Conservation (phyloP, 2,113 vertebrate species). For the Toxotes chatareus region DNA sequence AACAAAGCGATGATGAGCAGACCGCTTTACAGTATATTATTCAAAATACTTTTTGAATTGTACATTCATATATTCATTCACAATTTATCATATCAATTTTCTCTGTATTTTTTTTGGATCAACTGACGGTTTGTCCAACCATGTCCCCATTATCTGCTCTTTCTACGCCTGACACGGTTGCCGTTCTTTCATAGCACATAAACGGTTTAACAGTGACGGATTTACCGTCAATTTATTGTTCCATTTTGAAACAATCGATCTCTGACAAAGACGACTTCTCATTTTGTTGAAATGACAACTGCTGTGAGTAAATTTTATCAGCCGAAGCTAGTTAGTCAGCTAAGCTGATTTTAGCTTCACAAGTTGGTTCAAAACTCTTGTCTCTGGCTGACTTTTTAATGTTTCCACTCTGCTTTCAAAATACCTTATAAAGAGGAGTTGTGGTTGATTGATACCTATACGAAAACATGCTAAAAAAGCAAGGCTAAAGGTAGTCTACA, state of each 20-base stretch:
- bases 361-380: neutral
- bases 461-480: neutral
- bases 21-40: neutral
- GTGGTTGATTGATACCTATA: neutral
- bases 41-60: neutral
- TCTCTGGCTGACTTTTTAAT: neutral
- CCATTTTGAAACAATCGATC: too few species aligned
- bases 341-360: neutral
- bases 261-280: too few species aligned
- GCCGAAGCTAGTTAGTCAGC: too few species aligned
- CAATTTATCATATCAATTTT: neutral
- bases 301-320: too few species aligned
- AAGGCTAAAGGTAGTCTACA: neutral
- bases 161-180: too few species aligned
- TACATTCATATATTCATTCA: neutral
- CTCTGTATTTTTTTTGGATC: neutral
- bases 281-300: too few species aligned
- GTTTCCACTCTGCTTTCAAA: neutral
- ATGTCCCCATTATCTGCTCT: too few species aligned
- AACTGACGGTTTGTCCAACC: neutral
- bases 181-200: too few species aligned
- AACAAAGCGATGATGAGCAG: neutral
- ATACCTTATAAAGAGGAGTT: neutral
- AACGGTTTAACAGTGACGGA: too few species aligned
- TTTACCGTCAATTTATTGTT: too few species aligned